Evolutionary conservation across 1,140 invertebrate genomes (phyloP).

Genomic region (Gryon sp.): DNA sequence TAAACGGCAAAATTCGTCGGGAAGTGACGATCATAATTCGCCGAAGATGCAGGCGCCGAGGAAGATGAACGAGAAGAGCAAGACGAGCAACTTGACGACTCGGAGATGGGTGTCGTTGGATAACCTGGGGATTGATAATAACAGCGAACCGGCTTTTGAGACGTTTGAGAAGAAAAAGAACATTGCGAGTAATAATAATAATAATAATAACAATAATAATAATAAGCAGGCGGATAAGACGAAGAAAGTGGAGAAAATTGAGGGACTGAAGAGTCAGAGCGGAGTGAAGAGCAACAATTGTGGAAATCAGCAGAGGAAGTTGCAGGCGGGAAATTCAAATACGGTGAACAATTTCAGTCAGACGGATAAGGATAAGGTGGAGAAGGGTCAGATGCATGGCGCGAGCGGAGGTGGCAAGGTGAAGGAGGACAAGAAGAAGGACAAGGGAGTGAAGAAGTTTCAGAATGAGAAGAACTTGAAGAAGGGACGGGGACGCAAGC

Average conservation of each 20-base stretch:
- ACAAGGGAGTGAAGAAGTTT: slow-evolving; percentile 75
- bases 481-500: slow-evolving; percentile 74
- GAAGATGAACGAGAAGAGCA: slow-evolving; percentile 70
- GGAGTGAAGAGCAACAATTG: slow-evolving; percentile 63
- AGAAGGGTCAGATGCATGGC: slow-evolving; percentile 77
- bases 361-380: slow-evolving; percentile 68
- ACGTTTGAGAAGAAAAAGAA: slow-evolving; percentile 75
- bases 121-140: slow-evolving; percentile 14
- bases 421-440: slow-evolving; percentile 79
- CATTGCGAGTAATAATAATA: no score
- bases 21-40: slow-evolving; percentile 79
- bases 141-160: slow-evolving; percentile 70
- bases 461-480: slow-evolving; percentile 77
- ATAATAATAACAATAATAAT: neutral
- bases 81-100: slow-evolving; percentile 72
- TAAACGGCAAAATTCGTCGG: slow-evolving; percentile 79
- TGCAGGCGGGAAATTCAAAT: slow-evolving; percentile 78
- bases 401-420: slow-evolving; percentile 74
- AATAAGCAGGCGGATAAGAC: slow-evolving; percentile 37
- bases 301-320: slow-evolving; percentile 69
- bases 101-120: slow-evolving; percentile 56
- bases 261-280: slow-evolving; percentile 66
- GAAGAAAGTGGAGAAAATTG: slow-evolving; percentile 66
- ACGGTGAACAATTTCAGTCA: slow-evolving; percentile 73
- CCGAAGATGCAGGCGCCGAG: slow-evolving; percentile 74